Evolutionary conservation across 2,888 invertebrate genomes (phyloP).

Genomic region (Oeneis ivallda): DNA sequence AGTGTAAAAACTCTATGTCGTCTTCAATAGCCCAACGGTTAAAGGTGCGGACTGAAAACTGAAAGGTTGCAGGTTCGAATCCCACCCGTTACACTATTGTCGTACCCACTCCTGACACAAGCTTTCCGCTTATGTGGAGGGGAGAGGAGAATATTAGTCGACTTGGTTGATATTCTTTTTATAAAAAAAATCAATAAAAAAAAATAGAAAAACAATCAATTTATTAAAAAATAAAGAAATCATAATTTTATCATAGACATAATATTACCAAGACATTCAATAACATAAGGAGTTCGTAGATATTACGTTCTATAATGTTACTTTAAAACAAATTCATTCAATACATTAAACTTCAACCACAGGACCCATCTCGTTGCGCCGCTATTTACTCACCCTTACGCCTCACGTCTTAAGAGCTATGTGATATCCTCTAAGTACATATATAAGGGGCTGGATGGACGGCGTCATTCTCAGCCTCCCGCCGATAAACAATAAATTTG

Average conservation of each 20-base stretch:
- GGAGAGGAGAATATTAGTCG: too few relatives aligned
- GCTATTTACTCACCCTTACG: slow-evolving; percentile 8
- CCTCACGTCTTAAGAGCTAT: slow-evolving; percentile 14
- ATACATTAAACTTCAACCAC: slow-evolving; percentile 19
- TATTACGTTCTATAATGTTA: slow-evolving; percentile 7
- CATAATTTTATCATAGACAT: too few relatives aligned
- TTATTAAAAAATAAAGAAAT: background rate
- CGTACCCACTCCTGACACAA: too few relatives aligned
- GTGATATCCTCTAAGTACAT: background rate
- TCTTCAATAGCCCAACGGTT: too few relatives aligned
- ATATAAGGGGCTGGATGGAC: slow-evolving; percentile 28
- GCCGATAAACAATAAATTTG: slow-evolving; percentile 62
- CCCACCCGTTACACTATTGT: too few relatives aligned
- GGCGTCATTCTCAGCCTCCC: slow-evolving; percentile 41
- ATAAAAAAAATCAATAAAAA: too few relatives aligned
- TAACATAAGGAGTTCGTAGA: background rate
- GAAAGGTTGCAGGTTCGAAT: too few relatives aligned
- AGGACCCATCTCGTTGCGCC: slow-evolving; percentile 6
- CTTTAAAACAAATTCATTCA: slow-evolving; percentile 14
- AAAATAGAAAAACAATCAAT: too few relatives aligned
- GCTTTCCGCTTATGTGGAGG: too few relatives aligned
- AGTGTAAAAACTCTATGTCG: too few relatives aligned
- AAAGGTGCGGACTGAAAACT: too few relatives aligned
- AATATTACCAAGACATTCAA: background rate
- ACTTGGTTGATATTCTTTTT: too few relatives aligned